Conservation (phyloP, 2,797 vertebrate genomes). For the Hypotaenidia philippensis region DNA sequence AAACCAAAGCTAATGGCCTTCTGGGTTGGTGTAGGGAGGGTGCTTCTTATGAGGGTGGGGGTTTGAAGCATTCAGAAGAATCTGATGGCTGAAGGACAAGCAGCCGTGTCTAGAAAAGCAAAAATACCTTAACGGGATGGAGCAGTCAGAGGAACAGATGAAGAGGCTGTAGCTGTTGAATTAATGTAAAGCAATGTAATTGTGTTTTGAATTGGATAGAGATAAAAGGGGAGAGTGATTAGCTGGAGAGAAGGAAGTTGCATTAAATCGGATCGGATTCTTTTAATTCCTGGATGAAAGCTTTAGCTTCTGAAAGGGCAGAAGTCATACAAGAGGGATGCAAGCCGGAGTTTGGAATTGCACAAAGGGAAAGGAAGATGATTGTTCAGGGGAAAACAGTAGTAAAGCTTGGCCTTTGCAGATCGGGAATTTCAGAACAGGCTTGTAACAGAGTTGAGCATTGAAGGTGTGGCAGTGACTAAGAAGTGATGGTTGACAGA, state of each 20-base stretch:
- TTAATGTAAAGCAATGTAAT: neutral
- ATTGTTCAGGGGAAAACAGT: neutral
- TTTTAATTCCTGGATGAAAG: conserved; percentile 64
- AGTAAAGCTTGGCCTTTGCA: neutral
- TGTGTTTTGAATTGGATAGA: conserved; percentile 17
- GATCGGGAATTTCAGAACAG: neutral
- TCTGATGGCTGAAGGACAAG: neutral
- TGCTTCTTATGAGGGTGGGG: neutral
- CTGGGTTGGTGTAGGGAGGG: neutral
- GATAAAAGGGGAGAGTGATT: conserved; percentile 12
- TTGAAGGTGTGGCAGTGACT: neutral
- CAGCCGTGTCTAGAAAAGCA: neutral
- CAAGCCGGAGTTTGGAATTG: neutral
- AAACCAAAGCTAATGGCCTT: neutral
- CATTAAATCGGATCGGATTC: conserved; percentile 39
- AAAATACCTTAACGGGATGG: neutral
- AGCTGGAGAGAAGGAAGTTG: neutral
- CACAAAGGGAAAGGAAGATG: neutral
- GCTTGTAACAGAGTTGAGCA: neutral
- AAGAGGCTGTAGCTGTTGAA: neutral
- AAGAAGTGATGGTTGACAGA: neutral
- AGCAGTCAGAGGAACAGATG: neutral
- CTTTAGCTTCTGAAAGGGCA: conserved; percentile 34
- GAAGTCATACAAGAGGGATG: conserved; percentile 20
- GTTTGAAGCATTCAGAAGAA: neutral